These are phyloP conservation scores for Drosophila athabasca DNA, from an alignment of 1,140 invertebrate species.

Conservation along the genomic window DNA sequence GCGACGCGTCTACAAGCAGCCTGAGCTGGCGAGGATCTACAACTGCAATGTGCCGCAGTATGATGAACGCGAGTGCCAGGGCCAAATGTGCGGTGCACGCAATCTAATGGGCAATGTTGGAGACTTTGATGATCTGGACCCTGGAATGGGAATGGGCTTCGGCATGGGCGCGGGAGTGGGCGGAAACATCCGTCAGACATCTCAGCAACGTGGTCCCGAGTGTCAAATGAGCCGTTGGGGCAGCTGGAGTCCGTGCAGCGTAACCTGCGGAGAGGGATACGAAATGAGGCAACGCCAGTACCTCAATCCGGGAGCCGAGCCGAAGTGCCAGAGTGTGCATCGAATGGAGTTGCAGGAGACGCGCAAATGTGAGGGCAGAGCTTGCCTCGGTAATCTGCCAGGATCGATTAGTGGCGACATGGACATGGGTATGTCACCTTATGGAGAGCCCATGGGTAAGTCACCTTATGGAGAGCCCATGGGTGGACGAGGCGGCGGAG, in stretches of 20 bases:
- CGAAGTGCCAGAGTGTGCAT: conserved; percentile 57
- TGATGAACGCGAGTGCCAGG: conserved; percentile 65
- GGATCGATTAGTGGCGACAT: conserved; percentile 18
- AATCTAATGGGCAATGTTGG: conserved; percentile 12
- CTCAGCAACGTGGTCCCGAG: conserved; percentile 71
- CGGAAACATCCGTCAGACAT: conserved; percentile 2
- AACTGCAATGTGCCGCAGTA: conserved; percentile 69
- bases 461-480: conserved; percentile 22
- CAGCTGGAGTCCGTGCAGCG: conserved; percentile 90
- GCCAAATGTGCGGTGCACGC: conserved; percentile 52
- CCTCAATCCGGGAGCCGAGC: conserved; percentile 49
- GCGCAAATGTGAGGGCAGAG: conserved; percentile 39
- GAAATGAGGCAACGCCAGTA: conserved; percentile 60
- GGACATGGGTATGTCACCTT: conserved; percentile 16
- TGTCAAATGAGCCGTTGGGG: conserved; percentile 89
- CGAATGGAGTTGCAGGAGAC: conserved; percentile 47
- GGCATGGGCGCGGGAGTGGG: background rate
- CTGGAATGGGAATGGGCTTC: conserved; percentile 1
- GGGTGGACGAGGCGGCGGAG: background rate
- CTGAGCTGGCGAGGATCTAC: conserved; percentile 84
- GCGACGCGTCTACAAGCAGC: conserved; percentile 86
- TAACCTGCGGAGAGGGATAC: conserved; percentile 85
- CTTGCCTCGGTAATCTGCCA: conserved; percentile 52
- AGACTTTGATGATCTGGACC: conserved; percentile 37
- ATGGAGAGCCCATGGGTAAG: conserved; percentile 19